Base-by-base conservation (phyloP, 30 jellyfish, hydroid and myxozoan species). In the Aurelia sp. region DNA sequence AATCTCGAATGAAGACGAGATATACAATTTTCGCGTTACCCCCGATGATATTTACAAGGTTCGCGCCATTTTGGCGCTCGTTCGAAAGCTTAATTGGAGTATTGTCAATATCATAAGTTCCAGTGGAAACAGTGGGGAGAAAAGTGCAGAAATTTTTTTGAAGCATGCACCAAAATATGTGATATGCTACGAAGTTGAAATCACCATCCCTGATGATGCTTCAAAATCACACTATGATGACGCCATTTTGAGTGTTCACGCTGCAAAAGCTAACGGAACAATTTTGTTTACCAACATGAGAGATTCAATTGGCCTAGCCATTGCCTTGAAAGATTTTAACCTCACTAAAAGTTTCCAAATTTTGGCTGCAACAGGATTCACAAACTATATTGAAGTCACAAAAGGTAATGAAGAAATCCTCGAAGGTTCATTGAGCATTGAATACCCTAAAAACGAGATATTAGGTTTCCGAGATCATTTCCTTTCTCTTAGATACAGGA, bases 341-440 rank as follows among this genome's bases (percentile, higher is more conserved):
- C 21, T 61, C 33, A 63, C 67, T 37, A 55, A 85, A 13, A 66
- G 90, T 35, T 79, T 82, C 41, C 74, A 73, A 13, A 31, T 94
- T 20, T 53, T 94, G 21, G 89, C 96, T 18, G 48, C 73, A 59
- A 64, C 90, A 16, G 99, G 99, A 1, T 85, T 92, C 41, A 73
- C 94, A 10, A 71, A 60, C 64, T 82, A 83, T 50, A 55, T 69
- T 12, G 95, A 89, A n/a, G 78, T 94, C 13, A 76, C 91, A 5
- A 62, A 70, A 31, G 97, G 96, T 11, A 62, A 18, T 13, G 97
- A 88, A 76, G 77, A 65, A 9, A 11, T 73, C 18, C 82, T 91
- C 2, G 84, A 74, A n/a, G 97, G 96, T 6, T 82, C 92, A 7
- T 30, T 94, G 47, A 84, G 94, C 40, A 41, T 94, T 11, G 92